Evolutionary conservation across 2,113 vertebrate genomes (phyloP), one percentile per base, ranked within the genome.

Genomic region (Aegithalos caudatus): DNA sequence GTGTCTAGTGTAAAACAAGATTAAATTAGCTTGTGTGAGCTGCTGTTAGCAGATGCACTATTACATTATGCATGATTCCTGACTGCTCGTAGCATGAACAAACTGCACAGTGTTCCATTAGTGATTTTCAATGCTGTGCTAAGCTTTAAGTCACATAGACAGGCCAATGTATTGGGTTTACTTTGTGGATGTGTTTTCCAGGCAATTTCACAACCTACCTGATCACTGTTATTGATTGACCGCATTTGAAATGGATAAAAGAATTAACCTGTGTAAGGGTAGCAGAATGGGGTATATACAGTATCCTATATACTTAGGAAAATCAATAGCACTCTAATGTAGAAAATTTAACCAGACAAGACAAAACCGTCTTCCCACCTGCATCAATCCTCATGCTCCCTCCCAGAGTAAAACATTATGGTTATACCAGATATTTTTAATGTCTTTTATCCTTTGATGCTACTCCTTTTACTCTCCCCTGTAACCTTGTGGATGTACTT

Each of bases 51-150:
- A 97, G 96, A 95, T 97, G 96, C 79, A 47, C 79, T 98, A 89
- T 92, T 98, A 91, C 98, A 98, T 98, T 98, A 98, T 98, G 98
- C 90, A 98, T 98, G 97, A 98, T 96, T 93, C 96, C 96, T 93
- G 95, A 91, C 97, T 91, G 92, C 94, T 97, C 31, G 42, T 97
- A 97, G 96, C 93, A 95, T 97, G 97, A 97, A 94, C 88, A 95
- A 95, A 85, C 96, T 90, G 56, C 97, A 81, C 86, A 87, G 86
- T 96, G 96, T 96, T 98, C 97, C 97, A 97, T 98, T 98, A 98
- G 96, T 93, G 97, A 98, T 98, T 97, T 98, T 97, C 97, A 98
- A 97, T 98, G 97, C 96, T 92, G 95, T 95, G 95, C 97, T 98
- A 97, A 97, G 97, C 97, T 98, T 98, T 98, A 97, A 97, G 97